Evolutionary conservation across 2,888 invertebrate genomes (phyloP).

Genomic region (Phanerotoma sp.): DNA sequence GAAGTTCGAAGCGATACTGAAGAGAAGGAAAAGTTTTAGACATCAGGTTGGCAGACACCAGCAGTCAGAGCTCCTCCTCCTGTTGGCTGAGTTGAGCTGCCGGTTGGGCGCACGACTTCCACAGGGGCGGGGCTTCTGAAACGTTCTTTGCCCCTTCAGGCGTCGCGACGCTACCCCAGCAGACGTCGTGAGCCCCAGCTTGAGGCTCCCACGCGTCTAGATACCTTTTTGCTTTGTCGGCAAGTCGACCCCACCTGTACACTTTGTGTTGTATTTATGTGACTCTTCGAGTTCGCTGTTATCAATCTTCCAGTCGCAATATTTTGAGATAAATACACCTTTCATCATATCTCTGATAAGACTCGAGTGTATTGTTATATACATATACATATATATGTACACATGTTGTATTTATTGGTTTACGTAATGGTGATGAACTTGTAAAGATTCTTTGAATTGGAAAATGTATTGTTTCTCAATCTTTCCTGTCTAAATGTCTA

Average conservation of each 20-base stretch:
- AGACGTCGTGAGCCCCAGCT: conserved; percentile 9
- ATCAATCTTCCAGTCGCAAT: neutral
- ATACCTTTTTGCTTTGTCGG: neutral
- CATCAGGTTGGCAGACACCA: conserved; percentile 28
- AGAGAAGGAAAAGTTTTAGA: conserved; percentile 9
- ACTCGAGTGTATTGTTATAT: neutral
- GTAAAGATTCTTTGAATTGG: too few species aligned
- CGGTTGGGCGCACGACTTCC: conserved; percentile 51
- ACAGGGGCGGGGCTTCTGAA: conserved; percentile 52
- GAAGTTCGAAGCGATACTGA: conserved; percentile 45
- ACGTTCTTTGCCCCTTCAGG: conserved; percentile 37
- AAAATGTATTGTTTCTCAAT: too few species aligned
- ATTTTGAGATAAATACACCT: neutral
- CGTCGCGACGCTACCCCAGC: conserved; percentile 45
- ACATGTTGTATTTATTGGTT: too few species aligned
- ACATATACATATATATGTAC: neutral
- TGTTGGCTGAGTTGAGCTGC: conserved; percentile 44
- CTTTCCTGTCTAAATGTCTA: too few species aligned
- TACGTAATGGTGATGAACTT: too few species aligned
- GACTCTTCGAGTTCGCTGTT: neutral
- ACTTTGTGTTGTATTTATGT: neutral
- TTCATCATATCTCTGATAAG: too few species aligned
- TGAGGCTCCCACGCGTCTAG: conserved; percentile 22
- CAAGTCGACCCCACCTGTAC: neutral
- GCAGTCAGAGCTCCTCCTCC: conserved; percentile 50